Conservation (phyloP, 2,797 vertebrate species). For the Myiotriccus ornatus region DNA sequence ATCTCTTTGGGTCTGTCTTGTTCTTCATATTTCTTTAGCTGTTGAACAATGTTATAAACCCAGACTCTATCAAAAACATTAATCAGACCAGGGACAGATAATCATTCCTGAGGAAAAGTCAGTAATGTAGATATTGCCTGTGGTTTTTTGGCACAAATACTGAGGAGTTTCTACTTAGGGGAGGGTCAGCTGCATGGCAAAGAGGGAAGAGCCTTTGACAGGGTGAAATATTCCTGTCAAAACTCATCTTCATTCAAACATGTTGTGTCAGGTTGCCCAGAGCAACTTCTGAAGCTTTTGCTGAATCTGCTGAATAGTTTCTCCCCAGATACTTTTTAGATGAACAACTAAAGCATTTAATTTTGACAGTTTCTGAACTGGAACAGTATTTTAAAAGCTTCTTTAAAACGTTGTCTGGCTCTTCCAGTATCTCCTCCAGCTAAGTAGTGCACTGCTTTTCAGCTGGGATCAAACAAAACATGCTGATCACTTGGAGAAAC, state of each 20-base stretch:
- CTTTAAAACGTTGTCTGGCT: not conserved
- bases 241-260: not conserved
- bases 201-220: not conserved
- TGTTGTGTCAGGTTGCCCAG: not conserved
- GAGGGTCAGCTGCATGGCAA: not conserved
- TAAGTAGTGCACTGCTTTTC: not conserved
- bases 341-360: not conserved
- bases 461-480: not conserved
- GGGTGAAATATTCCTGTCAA: not conserved
- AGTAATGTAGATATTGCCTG: not conserved
- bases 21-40: not conserved
- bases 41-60: not conserved
- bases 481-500: not conserved
- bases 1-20: not conserved
- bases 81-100: not conserved
- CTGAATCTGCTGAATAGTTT: not conserved
- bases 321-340: not conserved
- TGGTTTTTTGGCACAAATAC: not conserved
- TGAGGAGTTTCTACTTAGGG: not conserved
- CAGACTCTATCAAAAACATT: not conserved
- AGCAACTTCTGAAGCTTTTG: constrained; percentile 12
- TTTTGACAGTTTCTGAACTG: not conserved
- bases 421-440: not conserved
- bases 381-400: not conserved
- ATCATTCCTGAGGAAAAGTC: not conserved